Evolutionary conservation across 2,113 vertebrate genomes (phyloP).

Genomic region (Deroptyus accipitrinus): DNA sequence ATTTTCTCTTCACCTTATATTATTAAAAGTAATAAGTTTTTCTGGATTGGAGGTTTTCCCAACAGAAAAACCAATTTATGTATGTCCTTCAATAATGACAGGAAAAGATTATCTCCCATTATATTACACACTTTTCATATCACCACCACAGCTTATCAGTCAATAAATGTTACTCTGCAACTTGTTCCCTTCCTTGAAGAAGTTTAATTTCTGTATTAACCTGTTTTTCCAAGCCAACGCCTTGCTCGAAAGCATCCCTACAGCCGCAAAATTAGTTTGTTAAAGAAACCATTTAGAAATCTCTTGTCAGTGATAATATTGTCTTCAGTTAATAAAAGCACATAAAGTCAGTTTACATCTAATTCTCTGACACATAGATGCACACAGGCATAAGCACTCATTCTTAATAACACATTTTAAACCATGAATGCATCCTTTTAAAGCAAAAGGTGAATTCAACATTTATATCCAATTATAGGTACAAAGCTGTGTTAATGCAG

Average conservation of each 20-base stretch:
- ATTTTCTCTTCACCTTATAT: slow-evolving; percentile 83
- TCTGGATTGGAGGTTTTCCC: slow-evolving; percentile 82
- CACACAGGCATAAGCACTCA: slow-evolving; percentile 26
- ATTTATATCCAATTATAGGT: slow-evolving; percentile 66
- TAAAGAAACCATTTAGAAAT: slow-evolving; percentile 78
- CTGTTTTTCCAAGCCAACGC: slow-evolving; percentile 75
- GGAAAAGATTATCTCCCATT: slow-evolving; percentile 83
- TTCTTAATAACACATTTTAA: slow-evolving; percentile 31
- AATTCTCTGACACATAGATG: slow-evolving; percentile 51
- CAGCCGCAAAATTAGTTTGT: slow-evolving; percentile 73
- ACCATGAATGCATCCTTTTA: slow-evolving; percentile 12
- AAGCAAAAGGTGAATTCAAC: slow-evolving; percentile 70
- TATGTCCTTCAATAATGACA: slow-evolving; percentile 84
- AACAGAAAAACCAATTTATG: slow-evolving; percentile 85
- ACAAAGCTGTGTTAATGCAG: not conserved
- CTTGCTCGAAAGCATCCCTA: slow-evolving; percentile 66
- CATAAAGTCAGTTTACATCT: slow-evolving; percentile 71
- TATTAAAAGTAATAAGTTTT: slow-evolving; percentile 86
- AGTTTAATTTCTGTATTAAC: slow-evolving; percentile 83
- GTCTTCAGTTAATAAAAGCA: slow-evolving; percentile 75
- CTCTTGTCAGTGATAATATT: slow-evolving; percentile 74
- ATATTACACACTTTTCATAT: slow-evolving; percentile 81
- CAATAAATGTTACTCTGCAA: slow-evolving; percentile 80
- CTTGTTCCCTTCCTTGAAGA: slow-evolving; percentile 76
- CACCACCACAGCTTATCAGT: slow-evolving; percentile 80